phyloP scores from a whole-genome alignment of 2,797 vertebrate species.

The Thaleichthys pacificus region DNA sequence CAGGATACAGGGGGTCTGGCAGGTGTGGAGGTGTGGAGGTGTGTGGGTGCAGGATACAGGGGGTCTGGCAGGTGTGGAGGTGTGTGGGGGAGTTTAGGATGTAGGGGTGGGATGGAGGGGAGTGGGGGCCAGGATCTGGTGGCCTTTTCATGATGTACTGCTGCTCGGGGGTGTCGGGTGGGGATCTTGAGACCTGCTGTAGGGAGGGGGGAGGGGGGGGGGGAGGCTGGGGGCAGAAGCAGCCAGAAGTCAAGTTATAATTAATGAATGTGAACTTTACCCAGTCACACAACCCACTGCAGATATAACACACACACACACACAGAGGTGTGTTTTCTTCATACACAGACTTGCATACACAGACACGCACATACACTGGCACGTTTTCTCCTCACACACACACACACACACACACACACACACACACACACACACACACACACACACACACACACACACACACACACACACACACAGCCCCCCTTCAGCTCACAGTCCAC shows the following conservation, averaged over 20 bases:
- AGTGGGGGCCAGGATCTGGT: no score
- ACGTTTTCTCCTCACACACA: constrained; percentile 5
- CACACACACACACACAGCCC: not conserved
- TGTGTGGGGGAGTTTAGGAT: no score
- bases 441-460: no score
- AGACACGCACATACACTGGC: constrained; percentile 2
- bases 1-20: no score
- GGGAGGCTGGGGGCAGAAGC: constrained; percentile 23
- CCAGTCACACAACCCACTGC: constrained; percentile 40
- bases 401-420: not conserved
- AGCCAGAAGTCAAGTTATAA: constrained; percentile 62
- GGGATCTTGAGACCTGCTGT: not conserved
- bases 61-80: no score
- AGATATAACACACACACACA: not conserved
- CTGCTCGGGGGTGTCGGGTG: no score
- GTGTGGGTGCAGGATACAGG: no score
- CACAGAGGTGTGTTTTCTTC: not conserved
- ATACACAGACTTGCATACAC: not conserved
- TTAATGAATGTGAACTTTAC: constrained; percentile 72
- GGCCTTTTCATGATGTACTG: no score
- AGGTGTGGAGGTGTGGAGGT: no score
- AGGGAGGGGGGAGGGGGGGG: constrained; percentile 11
- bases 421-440: constrained; percentile 7
- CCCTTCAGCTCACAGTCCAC: constrained; percentile 29
- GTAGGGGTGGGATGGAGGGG: no score